Percentiles rank a stretch among this genome's conserved stretches.
These are phyloP conservation scores for Platyrinchus mystaceus DNA, from an alignment of 2,797 vertebrate species.

Conservation along the genomic window DNA sequence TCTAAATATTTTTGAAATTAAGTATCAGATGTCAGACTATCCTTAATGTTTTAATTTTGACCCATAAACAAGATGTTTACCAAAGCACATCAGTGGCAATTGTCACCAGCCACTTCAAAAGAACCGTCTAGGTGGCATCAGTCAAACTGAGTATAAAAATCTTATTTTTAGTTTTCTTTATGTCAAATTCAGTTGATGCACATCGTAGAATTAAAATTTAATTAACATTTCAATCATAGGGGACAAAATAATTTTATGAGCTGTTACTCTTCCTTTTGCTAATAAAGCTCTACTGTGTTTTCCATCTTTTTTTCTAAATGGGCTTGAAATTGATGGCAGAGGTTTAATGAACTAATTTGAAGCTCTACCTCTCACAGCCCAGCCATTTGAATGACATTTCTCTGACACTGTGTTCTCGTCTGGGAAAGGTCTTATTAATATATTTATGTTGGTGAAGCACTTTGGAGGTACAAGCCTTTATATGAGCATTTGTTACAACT, in stretches of 20 bases:
- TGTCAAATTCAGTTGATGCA: background rate
- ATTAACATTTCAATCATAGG: slow-evolving; percentile 7
- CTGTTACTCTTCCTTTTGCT: background rate
- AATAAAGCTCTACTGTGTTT: background rate
- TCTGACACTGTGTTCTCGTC: slow-evolving; percentile 9
- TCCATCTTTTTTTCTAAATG: background rate
- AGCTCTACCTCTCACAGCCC: background rate
- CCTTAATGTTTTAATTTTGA: background rate
- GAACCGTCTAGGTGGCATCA: background rate
- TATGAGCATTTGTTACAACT: slow-evolving; percentile 14
- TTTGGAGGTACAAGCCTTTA: slow-evolving; percentile 12
- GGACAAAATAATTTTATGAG: background rate
- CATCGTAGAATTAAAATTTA: slow-evolving; percentile 13
- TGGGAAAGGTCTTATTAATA: slow-evolving; percentile 3
- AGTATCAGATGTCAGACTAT: background rate
- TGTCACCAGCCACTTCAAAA: background rate
- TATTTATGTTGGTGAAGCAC: slow-evolving; percentile 2
- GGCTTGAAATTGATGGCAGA: background rate
- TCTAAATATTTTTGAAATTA: background rate
- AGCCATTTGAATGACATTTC: slow-evolving; percentile 26
- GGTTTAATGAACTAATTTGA: slow-evolving; percentile 35
- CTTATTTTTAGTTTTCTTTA: background rate
- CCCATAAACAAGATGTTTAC: background rate
- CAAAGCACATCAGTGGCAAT: background rate
- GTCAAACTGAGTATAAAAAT: background rate